Base-by-base conservation (phyloP, 2,113 vertebrate species). In the Choloepus hoffmanni region DNA sequence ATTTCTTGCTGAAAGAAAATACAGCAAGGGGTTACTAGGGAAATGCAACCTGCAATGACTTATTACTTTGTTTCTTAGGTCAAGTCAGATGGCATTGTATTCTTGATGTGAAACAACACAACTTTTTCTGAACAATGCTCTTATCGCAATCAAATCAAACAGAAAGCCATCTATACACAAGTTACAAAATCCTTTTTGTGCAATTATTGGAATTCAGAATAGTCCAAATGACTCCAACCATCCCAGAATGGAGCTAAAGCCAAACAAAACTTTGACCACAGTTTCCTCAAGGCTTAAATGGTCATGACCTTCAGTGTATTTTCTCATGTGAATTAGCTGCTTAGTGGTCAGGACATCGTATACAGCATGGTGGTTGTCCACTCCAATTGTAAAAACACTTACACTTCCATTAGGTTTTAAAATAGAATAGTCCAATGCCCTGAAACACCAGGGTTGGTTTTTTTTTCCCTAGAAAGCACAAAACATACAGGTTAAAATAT, bases 261-360 rank as follows among this genome's bases (percentile, higher is more conserved):
- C 90, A 96, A 97, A 90, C 45, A 94, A 94, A 96, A 96, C 62
- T 73, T 77, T n/a, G 87, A 84, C 18, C 88, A 23, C 90, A 87
- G 68, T 94, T 92, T 95, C 73, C 60, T 94, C 72, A 53, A 65
- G 55, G 50, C 48, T 81, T 62, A 55, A 73, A 83, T 28, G 67
- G 45, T 78, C 63, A 58, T 0, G 5, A 81, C 50, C 78, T 73
- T 83, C 28, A 96, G 60, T 30, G 8, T 60, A 45, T 85, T 95
- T 96, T 90, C 94, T 95, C 82, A 50, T 43, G 28, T 83, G 88
- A 94, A 85, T 45, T 45, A 95, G 79, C 43, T 79, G 23, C 53
- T 87, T 48, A 73, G 12, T n/a, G n/a, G 68, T 84, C 50, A 92
- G 40, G 73, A 48, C 26, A 30, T 2, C 33, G 33, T 28, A 77